phyloP scores from a whole-genome alignment of 2,113 vertebrate genomes.

The Eleginops maclovinus region DNA sequence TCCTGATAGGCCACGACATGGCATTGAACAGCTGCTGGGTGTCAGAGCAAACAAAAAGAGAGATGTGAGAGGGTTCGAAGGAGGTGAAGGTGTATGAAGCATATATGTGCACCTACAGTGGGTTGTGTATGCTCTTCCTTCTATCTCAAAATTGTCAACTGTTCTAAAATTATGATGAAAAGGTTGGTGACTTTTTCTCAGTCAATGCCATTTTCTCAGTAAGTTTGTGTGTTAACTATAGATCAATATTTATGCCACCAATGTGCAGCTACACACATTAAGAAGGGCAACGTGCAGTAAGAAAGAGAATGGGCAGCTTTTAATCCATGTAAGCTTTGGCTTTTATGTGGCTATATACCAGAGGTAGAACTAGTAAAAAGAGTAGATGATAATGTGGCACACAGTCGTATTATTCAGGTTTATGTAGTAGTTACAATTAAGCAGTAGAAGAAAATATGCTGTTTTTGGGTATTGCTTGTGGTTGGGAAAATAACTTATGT shows the following conservation, averaged over 20 bases:
- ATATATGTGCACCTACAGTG: slow-evolving; percentile 14
- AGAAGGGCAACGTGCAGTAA: slow-evolving; percentile 1
- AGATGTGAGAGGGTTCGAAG: slow-evolving; percentile 4
- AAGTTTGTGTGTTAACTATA: not conserved
- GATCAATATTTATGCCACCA: not conserved
- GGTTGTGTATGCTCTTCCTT: not conserved
- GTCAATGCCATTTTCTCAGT: not conserved
- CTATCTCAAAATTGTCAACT: not conserved
- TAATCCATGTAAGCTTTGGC: slow-evolving; percentile 1
- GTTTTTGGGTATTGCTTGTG: no score
- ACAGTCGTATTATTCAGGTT: no score
- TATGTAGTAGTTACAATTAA: no score
- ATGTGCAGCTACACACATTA: not conserved
- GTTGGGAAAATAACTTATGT: no score
- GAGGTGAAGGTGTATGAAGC: not conserved
- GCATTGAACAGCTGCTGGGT: slow-evolving; percentile 56
- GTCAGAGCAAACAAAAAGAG: slow-evolving; percentile 16
- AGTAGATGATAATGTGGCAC: no score
- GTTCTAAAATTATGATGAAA: not conserved
- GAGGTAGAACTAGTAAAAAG: slow-evolving; percentile 7
- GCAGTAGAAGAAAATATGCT: no score
- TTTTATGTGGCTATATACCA: slow-evolving; percentile 2
- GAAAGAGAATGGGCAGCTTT: not conserved
- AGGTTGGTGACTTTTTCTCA: not conserved
- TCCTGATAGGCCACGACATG: slow-evolving; percentile 33